Conservation (phyloP, 2,113 vertebrate genomes). For the Semnornis frantzii region DNA sequence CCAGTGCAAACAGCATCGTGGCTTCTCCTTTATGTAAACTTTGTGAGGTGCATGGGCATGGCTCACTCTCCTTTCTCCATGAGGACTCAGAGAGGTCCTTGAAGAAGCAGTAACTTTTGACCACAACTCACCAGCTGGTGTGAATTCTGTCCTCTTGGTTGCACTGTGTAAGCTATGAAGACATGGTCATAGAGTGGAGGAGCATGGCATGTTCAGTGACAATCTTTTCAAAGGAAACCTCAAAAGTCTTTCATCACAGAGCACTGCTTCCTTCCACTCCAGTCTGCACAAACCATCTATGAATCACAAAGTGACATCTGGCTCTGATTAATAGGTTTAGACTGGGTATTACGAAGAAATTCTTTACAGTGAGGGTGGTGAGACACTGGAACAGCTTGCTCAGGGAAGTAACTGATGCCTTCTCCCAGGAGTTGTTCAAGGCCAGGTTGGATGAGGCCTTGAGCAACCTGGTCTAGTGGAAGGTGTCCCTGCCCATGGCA, state of each 20-base stretch:
- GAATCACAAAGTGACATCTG: background rate
- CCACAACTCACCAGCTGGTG: accelerated
- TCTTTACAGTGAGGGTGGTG: too few species aligned
- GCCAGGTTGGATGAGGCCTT: too few species aligned
- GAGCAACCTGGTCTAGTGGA: too few species aligned
- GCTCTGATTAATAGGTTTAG: background rate
- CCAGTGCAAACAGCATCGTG: background rate
- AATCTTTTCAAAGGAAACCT: background rate
- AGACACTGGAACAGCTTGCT: too few species aligned
- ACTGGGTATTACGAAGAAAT: too few species aligned
- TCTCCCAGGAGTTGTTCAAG: too few species aligned
- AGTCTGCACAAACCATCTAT: background rate
- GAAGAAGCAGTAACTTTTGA: background rate
- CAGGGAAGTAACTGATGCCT: too few species aligned
- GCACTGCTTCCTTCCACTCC: background rate
- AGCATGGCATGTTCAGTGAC: background rate
- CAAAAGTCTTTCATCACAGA: background rate
- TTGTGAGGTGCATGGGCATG: background rate
- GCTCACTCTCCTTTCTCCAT: background rate
- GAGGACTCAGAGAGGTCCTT: background rate
- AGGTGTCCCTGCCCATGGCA: too few species aligned
- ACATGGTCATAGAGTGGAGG: background rate
- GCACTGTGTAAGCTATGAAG: background rate
- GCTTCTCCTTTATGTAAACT: background rate
- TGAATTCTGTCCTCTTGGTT: background rate